These are phyloP conservation scores for Drosophila subobscura DNA, from an alignment of 1,140 invertebrate species.

Conservation along the genomic window DNA sequence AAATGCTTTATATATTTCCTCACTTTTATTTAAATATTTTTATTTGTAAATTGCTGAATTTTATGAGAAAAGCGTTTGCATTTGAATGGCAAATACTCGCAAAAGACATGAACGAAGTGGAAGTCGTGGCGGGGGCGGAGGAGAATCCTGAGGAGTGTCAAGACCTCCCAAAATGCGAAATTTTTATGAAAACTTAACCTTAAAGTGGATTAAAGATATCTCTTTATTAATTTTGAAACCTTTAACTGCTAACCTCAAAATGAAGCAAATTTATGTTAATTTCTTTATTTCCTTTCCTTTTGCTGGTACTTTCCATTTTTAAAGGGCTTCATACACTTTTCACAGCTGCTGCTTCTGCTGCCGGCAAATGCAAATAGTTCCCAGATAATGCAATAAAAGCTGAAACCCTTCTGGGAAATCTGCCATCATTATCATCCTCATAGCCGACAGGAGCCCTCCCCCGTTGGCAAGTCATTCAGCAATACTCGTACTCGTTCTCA, in stretches of 20 bases:
- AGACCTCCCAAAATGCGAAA: slow-evolving; percentile 48
- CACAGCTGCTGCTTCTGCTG: too few relatives aligned
- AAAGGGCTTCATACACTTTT: too few relatives aligned
- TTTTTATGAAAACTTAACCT: slow-evolving; percentile 15
- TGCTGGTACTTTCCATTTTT: too few relatives aligned
- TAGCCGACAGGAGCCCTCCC: slow-evolving; percentile 1
- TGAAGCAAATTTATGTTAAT: background rate
- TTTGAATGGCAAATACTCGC: slow-evolving; percentile 60
- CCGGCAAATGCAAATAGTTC: background rate
- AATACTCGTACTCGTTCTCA: slow-evolving; percentile 6
- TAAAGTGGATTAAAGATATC: slow-evolving; percentile 20
- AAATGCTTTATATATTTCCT: slow-evolving; percentile 65
- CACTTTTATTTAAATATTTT: slow-evolving; percentile 60
- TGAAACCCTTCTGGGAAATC: slow-evolving; percentile 22
- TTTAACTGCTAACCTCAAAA: background rate
- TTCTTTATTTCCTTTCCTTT: background rate
- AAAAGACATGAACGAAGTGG: slow-evolving; percentile 56
- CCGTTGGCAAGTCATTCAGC: slow-evolving; percentile 7
- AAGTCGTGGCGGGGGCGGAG: slow-evolving; percentile 16
- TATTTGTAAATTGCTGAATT: slow-evolving; percentile 64
- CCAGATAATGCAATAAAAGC: slow-evolving; percentile 13
- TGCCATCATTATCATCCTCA: slow-evolving; percentile 29
- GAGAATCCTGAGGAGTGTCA: background rate
- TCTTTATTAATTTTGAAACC: slow-evolving; percentile 8
- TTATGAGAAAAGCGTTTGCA: slow-evolving; percentile 65